phyloP scores from a whole-genome alignment of 2,888 invertebrate genomes.

The Epinotia bilunana region DNA sequence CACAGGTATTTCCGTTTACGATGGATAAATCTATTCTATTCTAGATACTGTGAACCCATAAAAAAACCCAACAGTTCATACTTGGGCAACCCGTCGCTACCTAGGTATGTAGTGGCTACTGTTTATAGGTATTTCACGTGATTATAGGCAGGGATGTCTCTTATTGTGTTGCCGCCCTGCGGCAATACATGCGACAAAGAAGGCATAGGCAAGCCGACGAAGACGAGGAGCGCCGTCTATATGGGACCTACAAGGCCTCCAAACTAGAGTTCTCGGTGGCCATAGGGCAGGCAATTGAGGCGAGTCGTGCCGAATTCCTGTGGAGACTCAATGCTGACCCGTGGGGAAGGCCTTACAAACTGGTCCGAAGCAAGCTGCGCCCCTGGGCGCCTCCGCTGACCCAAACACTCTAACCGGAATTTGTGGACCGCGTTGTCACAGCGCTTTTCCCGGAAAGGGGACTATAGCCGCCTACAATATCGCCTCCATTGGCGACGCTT shows the following conservation, averaged over 20 bases:
- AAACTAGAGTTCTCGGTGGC: not conserved
- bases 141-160: no score
- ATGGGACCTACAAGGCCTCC: not conserved
- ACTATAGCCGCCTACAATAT: not conserved
- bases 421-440: not conserved
- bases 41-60: no score
- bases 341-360: conserved; percentile 3
- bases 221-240: not conserved
- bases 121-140: no score
- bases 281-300: conserved; percentile 4
- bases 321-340: not conserved
- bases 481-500: not conserved
- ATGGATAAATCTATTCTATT: no score
- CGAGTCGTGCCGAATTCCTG: not conserved
- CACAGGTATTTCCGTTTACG: no score
- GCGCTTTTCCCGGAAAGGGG: not conserved
- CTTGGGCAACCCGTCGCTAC: no score
- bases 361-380: not conserved
- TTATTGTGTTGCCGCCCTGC: not conserved
- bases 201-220: not conserved
- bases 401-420: not conserved
- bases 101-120: no score
- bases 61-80: no score
- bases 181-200: not conserved
- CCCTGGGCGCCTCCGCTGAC: conserved; percentile 12